A percentile compares a stretch with the other conserved stretches of the same genome.
Evolutionary conservation across 1,140 invertebrate species (phyloP).

Genomic region (Drosophila pruinosa): DNA sequence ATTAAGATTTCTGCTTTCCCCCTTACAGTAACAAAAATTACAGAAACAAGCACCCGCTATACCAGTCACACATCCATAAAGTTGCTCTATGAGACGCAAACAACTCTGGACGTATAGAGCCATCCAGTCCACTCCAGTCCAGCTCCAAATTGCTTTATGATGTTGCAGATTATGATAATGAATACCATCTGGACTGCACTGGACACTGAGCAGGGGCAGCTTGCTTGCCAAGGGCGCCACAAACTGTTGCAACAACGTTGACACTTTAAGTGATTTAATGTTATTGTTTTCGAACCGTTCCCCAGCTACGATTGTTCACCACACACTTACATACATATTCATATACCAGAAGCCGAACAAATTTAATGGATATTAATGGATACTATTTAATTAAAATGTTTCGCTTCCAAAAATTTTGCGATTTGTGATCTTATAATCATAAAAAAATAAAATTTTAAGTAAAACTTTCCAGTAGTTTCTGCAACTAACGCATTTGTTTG

Average conservation of each 20-base stretch:
- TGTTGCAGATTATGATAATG: constrained; percentile 82
- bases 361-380: constrained; percentile 61
- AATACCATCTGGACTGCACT: constrained; percentile 78
- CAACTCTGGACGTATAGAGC: constrained; percentile 40
- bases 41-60: constrained; percentile 28
- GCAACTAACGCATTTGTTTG: too few species aligned
- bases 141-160: constrained; percentile 79
- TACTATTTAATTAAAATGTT: constrained; percentile 59
- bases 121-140: background rate
- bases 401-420: background rate
- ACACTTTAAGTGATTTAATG: constrained; percentile 83
- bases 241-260: constrained; percentile 41
- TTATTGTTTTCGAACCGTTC: constrained; percentile 59
- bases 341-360: constrained; percentile 24
- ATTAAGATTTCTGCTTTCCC: constrained; percentile 70
- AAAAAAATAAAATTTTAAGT: background rate
- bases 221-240: constrained; percentile 45
- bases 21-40: background rate
- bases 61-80: constrained; percentile 58
- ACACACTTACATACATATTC: background rate
- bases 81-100: constrained; percentile 53
- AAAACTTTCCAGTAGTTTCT: background rate
- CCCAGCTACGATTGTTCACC: background rate
- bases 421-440: background rate
- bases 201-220: constrained; percentile 55